Evolutionary conservation across 2,797 vertebrate species (phyloP), one percentile per base, ranked within the genome.

Genomic region (Aselliscus stoliczkanus): DNA sequence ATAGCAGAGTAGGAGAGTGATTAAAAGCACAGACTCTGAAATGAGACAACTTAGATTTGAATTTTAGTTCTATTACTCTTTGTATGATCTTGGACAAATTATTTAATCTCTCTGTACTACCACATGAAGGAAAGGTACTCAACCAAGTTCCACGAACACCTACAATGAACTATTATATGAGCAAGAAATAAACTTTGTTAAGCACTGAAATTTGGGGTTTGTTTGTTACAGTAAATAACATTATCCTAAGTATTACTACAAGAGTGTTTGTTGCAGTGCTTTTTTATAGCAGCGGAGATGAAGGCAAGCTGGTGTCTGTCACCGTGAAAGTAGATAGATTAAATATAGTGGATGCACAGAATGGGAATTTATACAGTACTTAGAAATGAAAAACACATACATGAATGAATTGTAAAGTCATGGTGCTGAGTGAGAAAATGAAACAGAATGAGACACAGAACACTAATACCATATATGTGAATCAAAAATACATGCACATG

Each of bases 131-230:
- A 95, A 85, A 50, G 56, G 50, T 65, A 65, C 15, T 34, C 44
- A 85, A n/a, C 23, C 14, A 50, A 50, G 13, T 80, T 29, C 54
- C 20, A 70, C 62, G 31, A 88, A 62, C 31, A 47, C n/a, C 18
- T 69, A 27, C 44, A 50, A 11, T 47, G 58, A 13, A 56, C 25
- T 77, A 3, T 54, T 88, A 83, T 5, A 56, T 54, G 31, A 88
- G 31, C 44, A 88, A 95, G 70, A 83, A 89, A 64, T 62, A 88
- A 65, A 64, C 25, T 77, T 92, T 93, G 25, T 84, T 47, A 84
- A 79, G 65, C 34, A 85, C 42, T 84, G 42, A 89, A 92, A 85
- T 54, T 84, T 93, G 31, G 13, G 44, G 15, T 77, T 72, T 69
- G 25, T 80, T 72, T 81, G 29, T 77, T 54, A 37, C 17, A 64